Percentiles rank a stretch among this genome's conserved stretches.
phyloP scores from a whole-genome alignment of 2,888 invertebrate species.

The Tineola bisselliella region DNA sequence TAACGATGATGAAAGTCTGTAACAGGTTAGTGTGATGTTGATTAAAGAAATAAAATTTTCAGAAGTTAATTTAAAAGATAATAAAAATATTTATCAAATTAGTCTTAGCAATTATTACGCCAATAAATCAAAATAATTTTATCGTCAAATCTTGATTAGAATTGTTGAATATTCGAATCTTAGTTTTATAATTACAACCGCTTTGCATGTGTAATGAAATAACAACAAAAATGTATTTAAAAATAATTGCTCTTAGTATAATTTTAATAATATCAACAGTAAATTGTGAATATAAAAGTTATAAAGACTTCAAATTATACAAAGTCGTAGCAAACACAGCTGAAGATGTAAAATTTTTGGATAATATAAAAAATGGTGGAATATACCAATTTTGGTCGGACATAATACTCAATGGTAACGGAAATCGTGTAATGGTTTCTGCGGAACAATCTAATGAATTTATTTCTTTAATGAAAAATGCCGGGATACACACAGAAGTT shows the following conservation, averaged over 20 bases:
- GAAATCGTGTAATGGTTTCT: constrained; percentile 7
- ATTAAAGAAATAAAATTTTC: neutral
- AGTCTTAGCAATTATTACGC: neutral
- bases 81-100: neutral
- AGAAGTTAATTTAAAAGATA: neutral
- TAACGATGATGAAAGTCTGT: neutral
- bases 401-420: neutral
- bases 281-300: constrained; percentile 7
- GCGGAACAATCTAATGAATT: constrained; percentile 6
- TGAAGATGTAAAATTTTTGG: constrained; percentile 4
- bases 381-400: constrained; percentile 12
- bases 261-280: neutral
- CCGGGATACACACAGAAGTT: neutral
- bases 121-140: neutral
- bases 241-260: neutral
- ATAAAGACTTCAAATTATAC: constrained; percentile 9
- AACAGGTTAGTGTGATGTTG: too few species aligned
- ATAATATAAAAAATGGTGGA: neutral
- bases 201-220: neutral
- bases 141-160: neutral
- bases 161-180: neutral
- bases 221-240: neutral
- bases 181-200: neutral
- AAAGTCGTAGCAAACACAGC: constrained; percentile 5
- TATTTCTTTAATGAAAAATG: neutral